phyloP scores from a whole-genome alignment of 1,140 invertebrate species.

The Charaxes varanes region DNA sequence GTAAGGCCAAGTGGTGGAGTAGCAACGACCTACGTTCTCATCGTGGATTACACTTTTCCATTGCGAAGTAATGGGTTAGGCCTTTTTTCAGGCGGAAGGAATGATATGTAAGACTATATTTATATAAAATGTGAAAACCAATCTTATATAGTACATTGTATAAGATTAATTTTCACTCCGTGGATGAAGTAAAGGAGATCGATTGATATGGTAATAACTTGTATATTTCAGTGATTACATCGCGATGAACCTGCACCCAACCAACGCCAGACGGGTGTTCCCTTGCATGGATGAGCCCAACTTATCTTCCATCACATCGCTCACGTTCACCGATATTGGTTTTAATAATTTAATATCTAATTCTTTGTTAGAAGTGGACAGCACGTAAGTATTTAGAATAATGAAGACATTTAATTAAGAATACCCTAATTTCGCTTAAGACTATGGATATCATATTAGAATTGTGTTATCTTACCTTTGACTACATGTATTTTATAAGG shows the following conservation, averaged over 20 bases:
- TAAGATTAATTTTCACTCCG: too few relatives aligned
- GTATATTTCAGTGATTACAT: slow-evolving; percentile 76
- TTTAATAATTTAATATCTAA: slow-evolving; percentile 39
- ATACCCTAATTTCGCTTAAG: too few relatives aligned
- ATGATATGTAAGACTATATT: slow-evolving; percentile 29
- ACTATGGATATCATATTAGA: too few relatives aligned
- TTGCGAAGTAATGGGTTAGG: slow-evolving; percentile 42
- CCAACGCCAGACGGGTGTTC: slow-evolving; percentile 88
- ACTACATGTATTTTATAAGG: too few relatives aligned
- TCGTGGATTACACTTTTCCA: slow-evolving; percentile 55
- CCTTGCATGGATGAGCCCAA: slow-evolving; percentile 94
- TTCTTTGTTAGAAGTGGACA: slow-evolving; percentile 30
- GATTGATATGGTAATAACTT: too few relatives aligned
- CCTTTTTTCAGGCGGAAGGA: slow-evolving; percentile 28
- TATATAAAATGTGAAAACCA: slow-evolving; percentile 1
- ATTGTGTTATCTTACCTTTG: too few relatives aligned
- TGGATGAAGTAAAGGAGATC: too few relatives aligned
- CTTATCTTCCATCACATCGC: slow-evolving; percentile 28
- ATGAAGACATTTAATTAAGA: too few relatives aligned
- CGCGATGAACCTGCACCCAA: slow-evolving; percentile 89
- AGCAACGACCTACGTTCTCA: slow-evolving; percentile 28
- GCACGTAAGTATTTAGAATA: slow-evolving; percentile 31
- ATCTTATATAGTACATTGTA: neutral
- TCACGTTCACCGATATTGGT: slow-evolving; percentile 37
- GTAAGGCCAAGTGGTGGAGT: slow-evolving; percentile 18